phyloP scores from a whole-genome alignment of 2,888 invertebrate species.

The Nomada fabriciana region DNA sequence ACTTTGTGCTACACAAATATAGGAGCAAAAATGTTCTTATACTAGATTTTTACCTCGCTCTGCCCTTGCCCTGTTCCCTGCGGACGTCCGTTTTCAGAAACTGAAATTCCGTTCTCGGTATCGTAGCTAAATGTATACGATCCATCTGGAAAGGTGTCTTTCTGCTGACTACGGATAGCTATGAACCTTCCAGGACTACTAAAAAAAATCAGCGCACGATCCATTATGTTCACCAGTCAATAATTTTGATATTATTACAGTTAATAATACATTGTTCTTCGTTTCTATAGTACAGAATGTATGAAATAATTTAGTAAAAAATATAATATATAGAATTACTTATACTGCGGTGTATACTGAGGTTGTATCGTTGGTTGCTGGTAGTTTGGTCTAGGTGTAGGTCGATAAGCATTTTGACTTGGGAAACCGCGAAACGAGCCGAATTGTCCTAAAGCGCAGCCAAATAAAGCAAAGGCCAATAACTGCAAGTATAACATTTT shows the following conservation, averaged over 20 bases:
- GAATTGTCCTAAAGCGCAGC: constrained; percentile 77
- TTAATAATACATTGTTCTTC: neutral
- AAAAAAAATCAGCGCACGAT: neutral
- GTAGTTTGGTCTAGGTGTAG: constrained; percentile 71
- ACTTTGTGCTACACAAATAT: neutral
- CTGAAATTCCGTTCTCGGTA: constrained; percentile 83
- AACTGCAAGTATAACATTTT: constrained; percentile 74
- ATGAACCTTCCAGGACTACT: constrained; percentile 72
- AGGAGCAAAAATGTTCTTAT: neutral
- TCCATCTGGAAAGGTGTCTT: constrained; percentile 79
- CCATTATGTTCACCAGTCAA: neutral
- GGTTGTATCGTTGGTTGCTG: constrained; percentile 65
- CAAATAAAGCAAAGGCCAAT: constrained; percentile 72
- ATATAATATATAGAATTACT: constrained; percentile 58
- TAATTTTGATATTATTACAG: neutral
- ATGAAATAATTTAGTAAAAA: neutral
- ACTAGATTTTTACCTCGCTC: constrained; percentile 70
- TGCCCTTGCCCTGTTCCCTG: constrained; percentile 75
- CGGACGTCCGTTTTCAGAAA: constrained; percentile 77
- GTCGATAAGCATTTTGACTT: constrained; percentile 70
- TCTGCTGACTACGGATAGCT: constrained; percentile 78
- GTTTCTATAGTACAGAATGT: too few species aligned
- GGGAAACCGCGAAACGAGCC: constrained; percentile 73
- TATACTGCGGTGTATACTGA: constrained; percentile 74
- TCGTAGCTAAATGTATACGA: constrained; percentile 80